These are phyloP conservation scores for Stichodactyla helianthus DNA, from an alignment of 64 coral and sea anemone genomes.

Conservation along the genomic window DNA sequence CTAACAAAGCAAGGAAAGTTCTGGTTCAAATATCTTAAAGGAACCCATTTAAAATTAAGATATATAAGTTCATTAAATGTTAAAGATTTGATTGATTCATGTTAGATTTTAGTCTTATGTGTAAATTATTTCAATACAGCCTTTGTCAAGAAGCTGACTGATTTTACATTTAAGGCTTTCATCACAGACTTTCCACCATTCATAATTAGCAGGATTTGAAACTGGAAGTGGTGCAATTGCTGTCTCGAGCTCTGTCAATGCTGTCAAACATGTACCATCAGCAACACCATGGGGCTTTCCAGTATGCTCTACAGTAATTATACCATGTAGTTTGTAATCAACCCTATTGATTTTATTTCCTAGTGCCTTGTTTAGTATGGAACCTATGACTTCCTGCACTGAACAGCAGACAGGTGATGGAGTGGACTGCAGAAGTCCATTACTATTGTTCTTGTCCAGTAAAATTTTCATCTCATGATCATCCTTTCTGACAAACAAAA, in stretches of 20 bases:
- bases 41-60: no score
- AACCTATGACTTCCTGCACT: background rate
- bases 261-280: slow-evolving; percentile 65
- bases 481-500: background rate
- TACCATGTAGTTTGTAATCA: slow-evolving; percentile 56
- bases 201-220: slow-evolving; percentile 1
- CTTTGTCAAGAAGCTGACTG: slow-evolving; percentile 24
- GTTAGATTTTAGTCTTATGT: no score
- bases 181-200: slow-evolving; percentile 12
- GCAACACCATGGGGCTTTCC: slow-evolving; percentile 58
- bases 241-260: slow-evolving; percentile 42
- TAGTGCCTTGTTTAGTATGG: background rate
- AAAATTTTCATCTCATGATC: background rate
- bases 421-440: background rate
- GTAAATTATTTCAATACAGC: slow-evolving; percentile 24
- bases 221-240: background rate
- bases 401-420: background rate
- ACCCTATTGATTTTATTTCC: background rate
- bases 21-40: no score
- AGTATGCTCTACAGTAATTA: slow-evolving; percentile 70
- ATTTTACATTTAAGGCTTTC: slow-evolving; percentile 8
- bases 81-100: no score
- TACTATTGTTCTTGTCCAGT: background rate
- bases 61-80: no score
- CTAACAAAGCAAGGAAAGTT: no score